Base-by-base conservation (phyloP, 2,113 vertebrate genomes). In the Rhabdornis inornatus region DNA sequence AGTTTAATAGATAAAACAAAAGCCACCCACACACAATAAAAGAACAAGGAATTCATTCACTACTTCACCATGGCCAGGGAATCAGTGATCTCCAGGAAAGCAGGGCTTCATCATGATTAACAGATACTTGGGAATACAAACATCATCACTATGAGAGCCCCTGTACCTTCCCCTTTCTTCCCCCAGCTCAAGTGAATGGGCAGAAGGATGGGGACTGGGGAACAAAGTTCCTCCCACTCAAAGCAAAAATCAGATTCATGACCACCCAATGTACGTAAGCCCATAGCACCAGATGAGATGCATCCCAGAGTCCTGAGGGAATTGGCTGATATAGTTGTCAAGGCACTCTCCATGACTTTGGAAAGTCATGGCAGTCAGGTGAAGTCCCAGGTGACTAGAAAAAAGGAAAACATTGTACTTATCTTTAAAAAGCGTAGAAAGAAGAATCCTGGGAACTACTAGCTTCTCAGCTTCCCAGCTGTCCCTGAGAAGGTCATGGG, bases 21-120 rank as follows among this genome's bases (percentile, higher is more conserved):
- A 69, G 6, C 7, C 10, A 22, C 0, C 0, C 9, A 24, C 11
- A 24, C 11, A 20, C 24, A 68, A 27, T 14, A 25, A 45, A 63
- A 60, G 45, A 68, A 22, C 11, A 30, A 68, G 9, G 19, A 60
- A 75, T 47, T 47, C 2, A 33, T 53, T 53, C 6, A 31, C 16
- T 66, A 21, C 5, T 68, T 68, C 11, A 6, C 11, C n/a, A 27
- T 47, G 7, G n/a, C 9, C 28, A 30, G 18, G 23, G 33, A 53
- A 37, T 45, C 47, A 5, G 12, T 59, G 11, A 60, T 40, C 20
- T 60, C 14, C 39, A 25, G 30, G 39, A 68, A 68, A 40, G 14
- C 20, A 60, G 17, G 14, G 9, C n/a, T 83, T 45, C 40, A n/a
- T 45, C 9, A 22, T 5, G 8, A 15, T 4, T 19, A 68, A 53